phyloP scores from a whole-genome alignment of 2,113 vertebrate genomes.

The Xenopus laevis region DNA sequence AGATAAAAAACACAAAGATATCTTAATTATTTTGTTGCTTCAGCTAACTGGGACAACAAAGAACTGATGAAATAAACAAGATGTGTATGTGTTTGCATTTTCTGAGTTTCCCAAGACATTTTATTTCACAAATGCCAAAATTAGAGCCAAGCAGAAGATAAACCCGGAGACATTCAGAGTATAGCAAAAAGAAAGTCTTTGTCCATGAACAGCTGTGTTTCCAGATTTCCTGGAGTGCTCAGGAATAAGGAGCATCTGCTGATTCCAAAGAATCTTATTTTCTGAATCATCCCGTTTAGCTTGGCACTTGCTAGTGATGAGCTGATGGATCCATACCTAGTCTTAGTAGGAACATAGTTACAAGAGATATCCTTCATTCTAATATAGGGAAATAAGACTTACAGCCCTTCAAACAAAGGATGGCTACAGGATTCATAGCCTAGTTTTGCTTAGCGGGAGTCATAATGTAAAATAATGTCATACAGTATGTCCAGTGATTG shows the following conservation, averaged over 20 bases:
- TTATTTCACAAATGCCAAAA: neutral
- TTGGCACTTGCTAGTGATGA: neutral
- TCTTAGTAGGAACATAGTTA: too few relatives aligned
- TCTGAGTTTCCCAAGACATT: neutral
- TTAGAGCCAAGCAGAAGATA: neutral
- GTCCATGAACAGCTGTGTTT: neutral
- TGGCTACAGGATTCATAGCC: too few relatives aligned
- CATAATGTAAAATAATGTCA: too few relatives aligned
- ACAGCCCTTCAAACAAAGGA: too few relatives aligned
- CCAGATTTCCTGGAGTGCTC: neutral
- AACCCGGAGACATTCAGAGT: neutral
- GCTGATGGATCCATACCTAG: neutral
- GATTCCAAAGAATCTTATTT: too few relatives aligned
- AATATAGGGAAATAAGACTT: too few relatives aligned
- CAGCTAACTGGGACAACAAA: neutral
- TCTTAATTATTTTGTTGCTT: too few relatives aligned
- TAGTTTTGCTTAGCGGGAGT: too few relatives aligned
- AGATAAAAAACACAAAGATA: neutral
- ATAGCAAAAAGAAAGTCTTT: neutral
- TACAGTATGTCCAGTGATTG: too few relatives aligned
- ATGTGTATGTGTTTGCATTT: neutral
- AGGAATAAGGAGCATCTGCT: too few relatives aligned
- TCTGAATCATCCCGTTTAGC: neutral
- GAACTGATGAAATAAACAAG: neutral
- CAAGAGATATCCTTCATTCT: too few relatives aligned